Percentiles rank a stretch among this genome's conserved stretches.
These are phyloP conservation scores for Turritopsis dohrnii DNA, from an alignment of 30 jellyfish, hydroid and myxozoan genomes.

Conservation along the genomic window DNA sequence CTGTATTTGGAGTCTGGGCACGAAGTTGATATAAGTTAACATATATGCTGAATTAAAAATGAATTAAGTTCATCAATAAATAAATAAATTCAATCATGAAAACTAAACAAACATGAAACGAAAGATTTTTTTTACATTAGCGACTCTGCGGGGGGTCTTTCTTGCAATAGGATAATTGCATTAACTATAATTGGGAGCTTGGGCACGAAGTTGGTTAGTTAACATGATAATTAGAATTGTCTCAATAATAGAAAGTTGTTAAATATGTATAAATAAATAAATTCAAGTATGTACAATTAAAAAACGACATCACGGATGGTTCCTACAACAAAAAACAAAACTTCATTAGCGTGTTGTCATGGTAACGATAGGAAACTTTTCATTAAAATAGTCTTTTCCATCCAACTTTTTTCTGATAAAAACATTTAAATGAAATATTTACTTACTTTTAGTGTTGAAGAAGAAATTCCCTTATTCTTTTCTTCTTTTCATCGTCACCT, in stretches of 20 bases:
- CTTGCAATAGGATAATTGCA: too few relatives aligned
- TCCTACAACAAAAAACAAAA: not conserved
- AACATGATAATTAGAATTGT: too few relatives aligned
- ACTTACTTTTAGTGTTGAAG: not conserved
- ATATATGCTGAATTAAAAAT: too few relatives aligned
- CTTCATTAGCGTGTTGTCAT: not conserved
- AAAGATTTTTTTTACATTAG: not conserved
- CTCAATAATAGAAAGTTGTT: not conserved
- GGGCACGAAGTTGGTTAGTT: too few relatives aligned
- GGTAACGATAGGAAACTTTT: not conserved
- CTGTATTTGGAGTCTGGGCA: too few relatives aligned
- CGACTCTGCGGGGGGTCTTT: too few relatives aligned
- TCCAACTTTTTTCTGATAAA: not conserved
- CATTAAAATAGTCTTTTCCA: not conserved
- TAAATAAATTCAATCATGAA: too few relatives aligned
- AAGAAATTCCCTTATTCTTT: not conserved
- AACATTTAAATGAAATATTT: not conserved
- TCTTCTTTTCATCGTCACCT: not conserved
- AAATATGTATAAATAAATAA: not conserved
- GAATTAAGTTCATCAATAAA: too few relatives aligned
- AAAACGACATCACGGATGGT: not conserved
- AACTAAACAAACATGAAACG: too few relatives aligned
- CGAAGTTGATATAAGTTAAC: too few relatives aligned
- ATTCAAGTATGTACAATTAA: not conserved
- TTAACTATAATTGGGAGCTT: too few relatives aligned